Evolutionary conservation across 2,797 vertebrate species (phyloP).

Genomic region (Crocidura indochinensis): DNA sequence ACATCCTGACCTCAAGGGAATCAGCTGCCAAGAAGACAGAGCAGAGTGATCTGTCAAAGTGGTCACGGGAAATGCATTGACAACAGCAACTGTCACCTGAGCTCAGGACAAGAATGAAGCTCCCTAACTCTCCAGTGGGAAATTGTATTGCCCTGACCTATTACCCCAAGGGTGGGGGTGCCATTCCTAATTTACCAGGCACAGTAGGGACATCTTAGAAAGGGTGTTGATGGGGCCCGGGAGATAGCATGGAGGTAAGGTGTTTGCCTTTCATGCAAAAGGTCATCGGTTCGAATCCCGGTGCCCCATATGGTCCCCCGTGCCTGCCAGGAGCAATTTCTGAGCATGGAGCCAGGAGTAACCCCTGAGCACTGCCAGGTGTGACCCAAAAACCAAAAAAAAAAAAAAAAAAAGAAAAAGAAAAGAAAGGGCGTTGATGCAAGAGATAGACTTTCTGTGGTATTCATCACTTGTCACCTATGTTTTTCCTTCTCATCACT

Average conservation of each 20-base stretch:
- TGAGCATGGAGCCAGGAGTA: no score
- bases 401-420: no score
- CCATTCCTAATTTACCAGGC: not conserved
- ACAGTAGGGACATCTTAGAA: not conserved
- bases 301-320: no score
- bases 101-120: not conserved
- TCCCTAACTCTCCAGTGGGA: not conserved
- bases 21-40: not conserved
- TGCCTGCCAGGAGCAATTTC: no score
- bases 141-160: not conserved
- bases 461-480: not conserved
- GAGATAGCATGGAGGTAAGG: no score
- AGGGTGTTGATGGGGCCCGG: not conserved
- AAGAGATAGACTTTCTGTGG: not conserved
- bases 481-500: not conserved
- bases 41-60: not conserved
- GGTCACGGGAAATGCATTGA: not conserved
- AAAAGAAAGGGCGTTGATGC: not conserved
- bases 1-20: constrained; percentile 57
- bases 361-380: no score
- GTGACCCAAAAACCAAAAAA: no score
- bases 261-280: no score
- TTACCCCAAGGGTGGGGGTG: not conserved
- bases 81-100: not conserved
- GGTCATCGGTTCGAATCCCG: no score